Base-by-base conservation (phyloP, 2,888 invertebrate species). In the Cremastinae sp. region DNA sequence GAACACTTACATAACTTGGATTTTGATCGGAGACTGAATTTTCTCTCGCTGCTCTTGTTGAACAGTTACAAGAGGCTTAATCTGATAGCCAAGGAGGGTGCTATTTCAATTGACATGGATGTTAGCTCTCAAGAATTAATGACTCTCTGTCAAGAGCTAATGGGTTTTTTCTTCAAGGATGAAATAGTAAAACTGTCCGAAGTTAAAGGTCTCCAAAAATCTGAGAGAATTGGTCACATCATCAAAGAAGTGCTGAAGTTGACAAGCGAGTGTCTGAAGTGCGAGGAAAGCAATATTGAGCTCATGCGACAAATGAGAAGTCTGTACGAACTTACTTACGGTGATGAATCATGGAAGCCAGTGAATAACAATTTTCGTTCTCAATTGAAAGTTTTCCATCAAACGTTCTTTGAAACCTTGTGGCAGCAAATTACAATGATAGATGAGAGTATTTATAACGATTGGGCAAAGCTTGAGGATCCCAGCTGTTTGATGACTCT, bases 381-480 rank as follows among this genome's bases (percentile, higher is more conserved):
- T 2, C 72, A 77, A 9, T 18, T 86, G 16, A 8, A 53, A 0
- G 74, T 65, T 18, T 47, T 89, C 12, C 76, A 80, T 22, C 78
- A 82, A 2, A 81, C 83, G 36, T 71, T 88, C 12, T 54, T 84
- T 12, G 66, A 72, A 38, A 16, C 86, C 5, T 73, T 89, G n/a
- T 49, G 84, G 16, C 82, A 73, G 8, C 84, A 83, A 71, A 64
- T 87, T 1, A 86, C 88, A 36, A 83, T 85, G 43, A 74, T 89
- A 1, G 83, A 86, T 41, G 84, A 83, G 12, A 79, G 84, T 1
- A 84, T 82, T 62, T 89, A 86, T 45, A 38, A 89, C 1, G 80
- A 77, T 2, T 89, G 89, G 89, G 84, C 81, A 1, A 86, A 86
- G 38, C 16, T 86, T 9, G 80, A 86, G 1, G 85, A 86, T 1